A percentile compares a stretch with the other conserved stretches of the same genome.
Evolutionary conservation across 2,888 invertebrate species (phyloP).

Genomic region (Spilarctia lutea): DNA sequence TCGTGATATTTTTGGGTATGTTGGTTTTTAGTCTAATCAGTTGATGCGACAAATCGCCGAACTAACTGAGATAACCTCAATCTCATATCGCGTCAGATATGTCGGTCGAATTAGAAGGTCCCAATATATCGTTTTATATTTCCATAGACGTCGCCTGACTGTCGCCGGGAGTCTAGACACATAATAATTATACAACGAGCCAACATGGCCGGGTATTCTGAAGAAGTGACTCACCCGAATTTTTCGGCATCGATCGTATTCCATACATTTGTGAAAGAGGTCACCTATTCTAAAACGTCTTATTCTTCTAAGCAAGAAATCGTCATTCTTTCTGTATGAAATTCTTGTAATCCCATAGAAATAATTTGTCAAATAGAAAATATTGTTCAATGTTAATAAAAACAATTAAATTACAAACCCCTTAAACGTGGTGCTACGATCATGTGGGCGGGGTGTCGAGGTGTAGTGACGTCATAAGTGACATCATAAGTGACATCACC

Average conservation of each 20-base stretch:
- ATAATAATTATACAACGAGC: constrained; percentile 80
- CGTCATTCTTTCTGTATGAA: background rate
- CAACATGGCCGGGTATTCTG: constrained; percentile 76
- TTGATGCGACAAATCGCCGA: constrained; percentile 38
- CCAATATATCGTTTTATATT: constrained; percentile 69
- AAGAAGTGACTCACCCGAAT: constrained; percentile 79
- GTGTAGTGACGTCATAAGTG: too few species aligned
- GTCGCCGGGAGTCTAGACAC: constrained; percentile 83
- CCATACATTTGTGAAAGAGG: constrained; percentile 68
- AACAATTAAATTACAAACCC: background rate
- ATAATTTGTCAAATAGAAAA: background rate
- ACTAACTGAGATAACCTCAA: constrained; percentile 51
- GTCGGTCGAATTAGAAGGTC: constrained; percentile 57
- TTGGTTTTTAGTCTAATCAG: constrained; percentile 30
- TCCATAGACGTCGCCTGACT: constrained; percentile 73
- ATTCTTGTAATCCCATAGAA: background rate
- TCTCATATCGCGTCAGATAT: constrained; percentile 28
- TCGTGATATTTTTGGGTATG: constrained; percentile 76
- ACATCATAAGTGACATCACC: constrained; percentile 68
- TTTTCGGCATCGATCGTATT: constrained; percentile 78
- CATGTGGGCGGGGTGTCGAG: constrained; percentile 40
- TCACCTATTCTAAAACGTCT: constrained; percentile 66
- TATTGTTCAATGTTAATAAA: background rate
- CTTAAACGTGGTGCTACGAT: background rate
- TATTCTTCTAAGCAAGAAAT: background rate